Conservation (phyloP, 2,113 vertebrate species). For the Silurus asotus region DNA sequence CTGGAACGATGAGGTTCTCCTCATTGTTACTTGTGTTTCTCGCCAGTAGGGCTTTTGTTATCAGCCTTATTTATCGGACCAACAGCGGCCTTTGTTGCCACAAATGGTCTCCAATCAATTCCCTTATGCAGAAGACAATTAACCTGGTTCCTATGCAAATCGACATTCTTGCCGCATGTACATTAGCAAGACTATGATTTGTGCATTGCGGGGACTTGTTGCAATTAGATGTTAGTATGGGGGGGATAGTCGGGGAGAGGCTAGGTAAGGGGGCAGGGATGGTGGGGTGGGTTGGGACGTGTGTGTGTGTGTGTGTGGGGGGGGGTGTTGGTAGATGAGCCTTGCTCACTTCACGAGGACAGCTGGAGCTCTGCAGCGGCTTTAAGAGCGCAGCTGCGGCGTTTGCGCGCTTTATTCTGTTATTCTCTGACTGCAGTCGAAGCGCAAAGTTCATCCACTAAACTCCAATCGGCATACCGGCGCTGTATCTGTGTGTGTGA, state of each 20-base stretch:
- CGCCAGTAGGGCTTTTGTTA: conserved; percentile 80
- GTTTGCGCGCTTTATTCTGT: conserved; percentile 58
- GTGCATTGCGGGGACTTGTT: conserved; percentile 69
- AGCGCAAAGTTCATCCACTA: conserved; percentile 33
- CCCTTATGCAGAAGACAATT: conserved; percentile 83
- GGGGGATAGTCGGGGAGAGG: conserved; percentile 36
- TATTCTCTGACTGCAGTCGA: conserved; percentile 56
- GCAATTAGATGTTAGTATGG: conserved; percentile 72
- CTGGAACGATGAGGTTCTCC: conserved; percentile 73
- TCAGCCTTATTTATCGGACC: conserved; percentile 86
- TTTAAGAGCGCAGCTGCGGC: conserved; percentile 70
- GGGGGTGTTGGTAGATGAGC: conserved; percentile 72
- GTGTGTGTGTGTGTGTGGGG: conserved; percentile 33
- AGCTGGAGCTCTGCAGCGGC: conserved; percentile 69
- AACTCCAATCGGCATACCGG: conserved; percentile 14
- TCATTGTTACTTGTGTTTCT: conserved; percentile 84
- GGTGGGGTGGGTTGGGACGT: conserved; percentile 39
- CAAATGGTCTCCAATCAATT: conserved; percentile 87
- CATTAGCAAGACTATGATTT: conserved; percentile 71
- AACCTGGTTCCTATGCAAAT: conserved; percentile 84
- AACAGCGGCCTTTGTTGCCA: conserved; percentile 84
- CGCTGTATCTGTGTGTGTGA: neutral
- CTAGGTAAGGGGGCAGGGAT: conserved; percentile 63
- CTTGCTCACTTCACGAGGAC: conserved; percentile 68
- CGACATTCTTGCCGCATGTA: conserved; percentile 69